phyloP scores from a whole-genome alignment of 2,113 vertebrate species.

The Sebastes schlegelii region DNA sequence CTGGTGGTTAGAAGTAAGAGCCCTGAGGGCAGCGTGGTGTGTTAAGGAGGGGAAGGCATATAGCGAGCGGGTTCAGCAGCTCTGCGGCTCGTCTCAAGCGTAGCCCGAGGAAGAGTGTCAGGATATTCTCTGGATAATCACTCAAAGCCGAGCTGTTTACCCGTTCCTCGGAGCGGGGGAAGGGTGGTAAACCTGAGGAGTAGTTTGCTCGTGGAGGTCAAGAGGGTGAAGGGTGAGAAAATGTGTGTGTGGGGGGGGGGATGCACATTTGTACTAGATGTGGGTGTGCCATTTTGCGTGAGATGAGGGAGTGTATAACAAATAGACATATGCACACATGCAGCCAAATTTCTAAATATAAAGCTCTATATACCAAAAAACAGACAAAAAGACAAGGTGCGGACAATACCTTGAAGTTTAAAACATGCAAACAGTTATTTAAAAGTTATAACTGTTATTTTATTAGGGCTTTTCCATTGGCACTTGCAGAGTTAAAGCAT shows the following conservation, averaged over 20 bases:
- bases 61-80: constrained; percentile 35
- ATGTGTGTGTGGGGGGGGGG: not conserved
- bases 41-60: constrained; percentile 32
- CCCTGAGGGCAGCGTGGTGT: constrained; percentile 38
- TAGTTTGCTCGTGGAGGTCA: constrained; percentile 60
- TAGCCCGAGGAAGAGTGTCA: constrained; percentile 68
- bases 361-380: not conserved
- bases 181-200: constrained; percentile 44
- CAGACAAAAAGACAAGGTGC: not conserved
- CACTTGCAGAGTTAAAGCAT: too few relatives aligned
- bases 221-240: constrained; percentile 53
- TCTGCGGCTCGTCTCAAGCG: constrained; percentile 40
- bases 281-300: not conserved
- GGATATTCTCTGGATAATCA: constrained; percentile 73
- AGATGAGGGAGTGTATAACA: not conserved
- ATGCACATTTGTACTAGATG: not conserved
- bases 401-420: not conserved
- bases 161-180: constrained; percentile 35
- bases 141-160: constrained; percentile 66
- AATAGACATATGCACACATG: not conserved
- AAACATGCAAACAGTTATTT: not conserved
- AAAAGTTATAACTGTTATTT: too few relatives aligned
- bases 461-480: too few relatives aligned
- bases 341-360: not conserved
- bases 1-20: constrained; percentile 56